Base-by-base conservation (phyloP, 2,113 vertebrate species). In the Zonotrichia leucophrys region DNA sequence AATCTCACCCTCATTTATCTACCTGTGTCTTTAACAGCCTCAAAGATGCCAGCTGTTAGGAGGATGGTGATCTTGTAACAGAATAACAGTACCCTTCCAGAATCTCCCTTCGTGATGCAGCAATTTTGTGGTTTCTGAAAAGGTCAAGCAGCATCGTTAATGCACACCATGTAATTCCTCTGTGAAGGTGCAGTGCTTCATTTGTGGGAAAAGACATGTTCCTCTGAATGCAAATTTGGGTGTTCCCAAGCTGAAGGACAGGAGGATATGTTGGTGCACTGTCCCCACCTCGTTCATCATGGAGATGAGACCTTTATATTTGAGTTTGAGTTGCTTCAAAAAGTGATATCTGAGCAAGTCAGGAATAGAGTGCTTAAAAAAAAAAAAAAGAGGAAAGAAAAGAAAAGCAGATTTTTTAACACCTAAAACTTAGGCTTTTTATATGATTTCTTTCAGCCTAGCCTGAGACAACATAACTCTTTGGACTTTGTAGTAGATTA, bases 401-500 rank as follows among this genome's bases (percentile, higher is more conserved):
- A 44, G 7, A 80, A 76, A 63, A 74, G 5, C 21, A 56, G 16
- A 37, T 27, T 94, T 59, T 62, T 80, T 52, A 75, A 37, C 11
- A 22, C 50, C 50, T 85, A 80, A 94, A 93, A 90, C 42, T 77
- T 18, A 75, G 47, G 27, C n/a, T 88, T 94, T 95, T 92, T 77
- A 55, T 74, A 62, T 93, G 55, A 91, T 91, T 94, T 67, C 68
- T 88, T 83, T 90, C 75, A 90, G 75, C 68, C 47, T 80, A 74
- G 46, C 85, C 39, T 91, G 83, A 86, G 75, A 93, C 82, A 70
- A 73, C 52, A 83, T 91, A 95, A 96, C 85, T 90, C 84, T 85
- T 91, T 67, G 74, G 87, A 86, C 68, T 90, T 94, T 41, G 70
- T n/a, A 79, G 72, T 74, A 97, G 93, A 95, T 96, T 91, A 97